Conservation (phyloP, 1,140 invertebrate species). For the Hetaerina americana region DNA sequence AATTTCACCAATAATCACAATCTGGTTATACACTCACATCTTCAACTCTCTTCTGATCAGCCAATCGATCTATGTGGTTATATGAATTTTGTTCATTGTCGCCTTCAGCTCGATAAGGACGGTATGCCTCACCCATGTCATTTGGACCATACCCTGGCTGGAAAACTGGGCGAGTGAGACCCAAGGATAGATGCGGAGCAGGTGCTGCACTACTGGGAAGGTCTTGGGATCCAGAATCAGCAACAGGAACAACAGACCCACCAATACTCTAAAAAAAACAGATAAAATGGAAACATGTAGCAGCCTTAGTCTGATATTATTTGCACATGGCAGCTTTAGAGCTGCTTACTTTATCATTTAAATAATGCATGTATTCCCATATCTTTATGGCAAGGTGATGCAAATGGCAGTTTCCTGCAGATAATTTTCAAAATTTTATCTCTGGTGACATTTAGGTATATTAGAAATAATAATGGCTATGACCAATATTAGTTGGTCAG, state of each 20-base stretch:
- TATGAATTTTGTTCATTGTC: slow-evolving; percentile 39
- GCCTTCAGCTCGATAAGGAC: slow-evolving; percentile 23
- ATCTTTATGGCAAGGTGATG: too few relatives aligned
- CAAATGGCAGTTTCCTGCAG: too few relatives aligned
- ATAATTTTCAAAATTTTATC: too few relatives aligned
- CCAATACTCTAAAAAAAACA: too few relatives aligned
- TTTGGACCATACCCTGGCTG: slow-evolving; percentile 56
- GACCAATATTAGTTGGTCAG: too few relatives aligned
- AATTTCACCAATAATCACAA: not conserved
- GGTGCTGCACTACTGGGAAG: not conserved
- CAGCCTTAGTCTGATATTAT: too few relatives aligned
- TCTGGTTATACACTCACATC: slow-evolving; percentile 34
- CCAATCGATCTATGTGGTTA: slow-evolving; percentile 60
- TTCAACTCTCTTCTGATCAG: slow-evolving; percentile 65
- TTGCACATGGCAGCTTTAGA: too few relatives aligned
- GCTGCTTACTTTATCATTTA: too few relatives aligned
- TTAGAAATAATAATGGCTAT: too few relatives aligned
- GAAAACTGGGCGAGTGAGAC: slow-evolving; percentile 37
- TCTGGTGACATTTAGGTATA: too few relatives aligned
- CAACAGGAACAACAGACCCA: slow-evolving; percentile 9
- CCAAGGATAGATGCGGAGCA: slow-evolving; percentile 4
- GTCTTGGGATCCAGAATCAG: slow-evolving; percentile 12
- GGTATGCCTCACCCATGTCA: slow-evolving; percentile 61
- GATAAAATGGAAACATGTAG: too few relatives aligned
- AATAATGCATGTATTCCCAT: too few relatives aligned